Evolutionary conservation across 2,113 vertebrate genomes (phyloP).

Genomic region (Mirza zaza): DNA sequence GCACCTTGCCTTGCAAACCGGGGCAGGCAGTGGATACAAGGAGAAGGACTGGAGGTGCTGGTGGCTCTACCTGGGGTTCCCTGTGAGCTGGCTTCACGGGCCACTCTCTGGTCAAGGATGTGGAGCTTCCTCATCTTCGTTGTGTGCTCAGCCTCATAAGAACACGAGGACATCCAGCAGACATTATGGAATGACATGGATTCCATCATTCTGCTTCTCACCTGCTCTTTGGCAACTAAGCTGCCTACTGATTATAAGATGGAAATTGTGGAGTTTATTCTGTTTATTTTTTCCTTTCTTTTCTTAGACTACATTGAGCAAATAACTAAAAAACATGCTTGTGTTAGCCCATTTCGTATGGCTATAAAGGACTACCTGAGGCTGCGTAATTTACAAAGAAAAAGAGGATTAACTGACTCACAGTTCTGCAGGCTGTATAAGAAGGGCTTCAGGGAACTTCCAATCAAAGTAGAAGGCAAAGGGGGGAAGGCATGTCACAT

Average conservation of each 20-base stretch:
- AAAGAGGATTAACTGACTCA: too few relatives aligned
- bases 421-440: too few relatives aligned
- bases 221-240: neutral
- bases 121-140: neutral
- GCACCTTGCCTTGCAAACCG: neutral
- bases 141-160: neutral
- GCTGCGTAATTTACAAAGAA: too few relatives aligned
- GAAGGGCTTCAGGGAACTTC: too few relatives aligned
- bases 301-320: neutral
- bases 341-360: too few relatives aligned
- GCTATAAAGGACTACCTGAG: too few relatives aligned
- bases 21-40: neutral
- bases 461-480: too few relatives aligned
- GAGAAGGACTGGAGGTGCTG: neutral
- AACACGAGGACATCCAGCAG: accelerated
- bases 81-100: neutral
- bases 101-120: neutral
- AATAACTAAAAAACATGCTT: neutral
- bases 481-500: too few relatives aligned
- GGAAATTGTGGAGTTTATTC: neutral
- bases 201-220: neutral
- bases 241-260: neutral
- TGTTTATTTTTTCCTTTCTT: neutral
- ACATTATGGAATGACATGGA: neutral
- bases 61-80: neutral